Conservation (phyloP, 2,797 vertebrate species). For the Cyprinodon diabolis region DNA sequence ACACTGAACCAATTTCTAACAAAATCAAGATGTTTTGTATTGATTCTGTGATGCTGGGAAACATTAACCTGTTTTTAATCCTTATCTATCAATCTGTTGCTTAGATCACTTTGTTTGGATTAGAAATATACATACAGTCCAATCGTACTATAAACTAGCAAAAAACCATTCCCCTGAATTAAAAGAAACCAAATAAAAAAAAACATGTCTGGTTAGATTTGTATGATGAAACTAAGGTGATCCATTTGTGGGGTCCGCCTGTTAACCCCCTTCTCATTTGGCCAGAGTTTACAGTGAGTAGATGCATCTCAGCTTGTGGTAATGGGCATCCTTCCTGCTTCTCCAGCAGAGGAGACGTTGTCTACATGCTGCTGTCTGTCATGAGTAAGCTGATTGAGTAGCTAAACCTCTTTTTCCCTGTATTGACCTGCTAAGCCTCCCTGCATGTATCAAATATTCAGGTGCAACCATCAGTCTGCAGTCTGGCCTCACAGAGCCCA, state of each 20-base stretch:
- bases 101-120: neutral
- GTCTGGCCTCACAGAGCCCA: conserved; percentile 6
- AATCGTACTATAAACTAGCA: neutral
- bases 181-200: neutral
- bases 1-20: no score
- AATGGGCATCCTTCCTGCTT: conserved; percentile 66
- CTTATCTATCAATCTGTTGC: neutral
- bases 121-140: neutral
- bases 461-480: conserved; percentile 19
- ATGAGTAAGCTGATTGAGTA: conserved; percentile 45
- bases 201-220: conserved; percentile 5
- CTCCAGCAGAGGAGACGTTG: conserved; percentile 60
- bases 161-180: neutral
- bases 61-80: neutral
- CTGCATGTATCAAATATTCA: conserved; percentile 29
- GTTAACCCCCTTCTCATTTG: conserved; percentile 29
- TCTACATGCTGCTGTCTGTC: conserved; percentile 70
- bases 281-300: conserved; percentile 44
- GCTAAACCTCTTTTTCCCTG: conserved; percentile 44
- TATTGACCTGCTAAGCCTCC: conserved; percentile 32
- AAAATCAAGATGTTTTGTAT: neutral
- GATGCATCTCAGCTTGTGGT: conserved; percentile 54
- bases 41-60: neutral
- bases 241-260: conserved; percentile 15
- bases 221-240: neutral